Evolutionary conservation across 2,113 vertebrate species (phyloP), one percentile per base, ranked within the genome.

Genomic region (Gobius niger): DNA sequence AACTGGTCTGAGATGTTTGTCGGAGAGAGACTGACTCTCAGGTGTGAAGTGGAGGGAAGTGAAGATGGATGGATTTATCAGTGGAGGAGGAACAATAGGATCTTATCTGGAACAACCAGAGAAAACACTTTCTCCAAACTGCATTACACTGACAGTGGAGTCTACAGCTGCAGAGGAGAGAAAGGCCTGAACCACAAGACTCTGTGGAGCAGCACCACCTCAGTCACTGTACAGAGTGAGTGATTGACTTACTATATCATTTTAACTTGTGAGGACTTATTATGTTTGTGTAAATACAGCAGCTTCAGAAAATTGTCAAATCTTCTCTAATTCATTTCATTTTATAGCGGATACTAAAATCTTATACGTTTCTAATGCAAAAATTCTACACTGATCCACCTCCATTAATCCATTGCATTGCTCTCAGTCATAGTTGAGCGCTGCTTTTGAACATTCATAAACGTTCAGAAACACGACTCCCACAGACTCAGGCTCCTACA

Each of bases 91-190:
- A 57, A 7, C 54, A 14, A 24, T 13, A 10, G 6, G 12, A 24
- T 13, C 10, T 12, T 40, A 57, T 9, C 1, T 57, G 11, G 6
- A 57, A 57, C 19, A 57, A 14, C 19, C 19, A 57, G 54, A 57
- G 54, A 57, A 57, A 40, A 57, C 19, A 57, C 7, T 40, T 11
- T 57, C 18, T 57, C 54, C 54, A 57, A 19, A 13, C 19, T 57
- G 19, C 14, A 10, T 40, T 11, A 57, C 19, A 40, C 54, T 57
- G 54, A 57, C 54, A 40, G 19, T 13, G 54, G 54, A 57, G 11
- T 9, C 19, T 57, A 57, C 54, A 57, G 54, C 19, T 57, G 54
- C 19, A 57, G 57, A 60, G 57, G 34, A 12, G 18, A 57, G 24
- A 57, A 24, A 57, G 54, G 6, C 5, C 12, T 19, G 7, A 12